Base-by-base conservation (phyloP, 2,113 vertebrate genomes). In the Oryzias javanicus region DNA sequence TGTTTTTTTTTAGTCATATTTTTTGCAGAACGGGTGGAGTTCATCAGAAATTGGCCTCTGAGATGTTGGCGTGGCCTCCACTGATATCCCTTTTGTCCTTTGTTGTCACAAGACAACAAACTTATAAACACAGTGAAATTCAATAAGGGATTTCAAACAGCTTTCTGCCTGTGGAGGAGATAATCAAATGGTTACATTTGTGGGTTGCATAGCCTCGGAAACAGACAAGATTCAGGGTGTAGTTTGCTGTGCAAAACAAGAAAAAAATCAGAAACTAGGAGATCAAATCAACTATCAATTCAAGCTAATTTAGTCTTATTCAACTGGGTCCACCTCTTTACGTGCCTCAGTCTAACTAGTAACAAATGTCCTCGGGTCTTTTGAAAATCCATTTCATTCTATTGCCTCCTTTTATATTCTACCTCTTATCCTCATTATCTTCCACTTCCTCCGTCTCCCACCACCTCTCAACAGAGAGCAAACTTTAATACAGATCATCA, bases 401-500 rank as follows among this genome's bases (percentile, higher is more conserved):
- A 35, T 35, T 35, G 35, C 10, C 35, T 35, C 35, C 10, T 35
- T 35, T 35, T 35, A 35, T 13, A 35, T 35, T 35, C 2, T 35
- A 35, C 70, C 63, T 76, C 67, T 68, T 52, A 55, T 70, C 55
- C 52, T 63, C 64, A 59, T 57, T 44, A 45, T 55, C 18, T 44
- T 44, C 56, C 57, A 29, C 18, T 19, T 51, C 49, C 42, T 29
- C 41, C 44, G 6, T 8, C 42, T 19, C 16, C 18, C 45, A 20
- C 49, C 71, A 60, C 56, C 57, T 47, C 70, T 64, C 77, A 63
- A 52, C 58, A 59, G 64, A 29, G 52, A 74, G 61, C 66, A 78
- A 82, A 70, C 76, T 84, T 85, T 66, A 84, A 83, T 70, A 70
- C 64, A 62, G 72, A 77, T 82, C 85, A 82, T 80, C 61, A 68